These are phyloP conservation scores for Caenorhabditis inopinata DNA, from an alignment of 1,140 invertebrate genomes.

Conservation along the genomic window DNA sequence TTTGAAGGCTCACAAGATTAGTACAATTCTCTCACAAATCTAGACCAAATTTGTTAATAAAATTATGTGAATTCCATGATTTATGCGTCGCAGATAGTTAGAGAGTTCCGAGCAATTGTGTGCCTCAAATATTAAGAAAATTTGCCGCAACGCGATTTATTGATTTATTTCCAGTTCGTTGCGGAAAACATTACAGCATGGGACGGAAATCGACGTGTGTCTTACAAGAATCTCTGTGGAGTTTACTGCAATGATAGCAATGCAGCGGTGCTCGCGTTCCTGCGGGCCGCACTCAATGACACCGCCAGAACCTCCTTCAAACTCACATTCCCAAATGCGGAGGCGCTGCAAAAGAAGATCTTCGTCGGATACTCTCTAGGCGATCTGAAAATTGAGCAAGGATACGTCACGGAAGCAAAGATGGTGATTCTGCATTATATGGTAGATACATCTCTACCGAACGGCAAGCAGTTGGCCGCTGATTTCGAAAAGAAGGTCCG, in stretches of 20 bases:
- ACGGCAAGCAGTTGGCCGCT: conserved; percentile 46
- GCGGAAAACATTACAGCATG: conserved; percentile 53
- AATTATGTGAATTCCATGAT: too few relatives aligned
- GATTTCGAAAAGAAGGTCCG: conserved; percentile 57
- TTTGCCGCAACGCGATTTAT: too few relatives aligned
- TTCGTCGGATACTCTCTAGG: conserved; percentile 58
- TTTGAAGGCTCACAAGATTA: too few relatives aligned
- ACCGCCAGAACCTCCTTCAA: conserved; percentile 37
- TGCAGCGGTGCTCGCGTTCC: conserved; percentile 55
- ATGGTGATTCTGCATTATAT: conserved; percentile 62
- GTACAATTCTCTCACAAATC: too few relatives aligned
- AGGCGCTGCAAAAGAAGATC: conserved; percentile 54
- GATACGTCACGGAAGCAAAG: conserved; percentile 52
- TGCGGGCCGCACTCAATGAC: conserved; percentile 53
- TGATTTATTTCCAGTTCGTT: conserved; percentile 33
- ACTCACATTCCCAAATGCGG: conserved; percentile 56
- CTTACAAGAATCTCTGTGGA: conserved; percentile 57
- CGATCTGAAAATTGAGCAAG: conserved; percentile 31
- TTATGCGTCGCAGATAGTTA: too few relatives aligned
- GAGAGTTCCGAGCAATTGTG: too few relatives aligned
- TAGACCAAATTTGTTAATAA: too few relatives aligned
- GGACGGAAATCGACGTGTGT: conserved; percentile 39
- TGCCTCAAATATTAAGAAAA: too few relatives aligned
- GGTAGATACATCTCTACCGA: conserved; percentile 58
- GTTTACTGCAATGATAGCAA: conserved; percentile 64